Percentiles rank a stretch among this genome's conserved stretches.
These are phyloP conservation scores for Galendromus occidentalis DNA, from an alignment of 1,140 invertebrate genomes.

Conservation along the genomic window DNA sequence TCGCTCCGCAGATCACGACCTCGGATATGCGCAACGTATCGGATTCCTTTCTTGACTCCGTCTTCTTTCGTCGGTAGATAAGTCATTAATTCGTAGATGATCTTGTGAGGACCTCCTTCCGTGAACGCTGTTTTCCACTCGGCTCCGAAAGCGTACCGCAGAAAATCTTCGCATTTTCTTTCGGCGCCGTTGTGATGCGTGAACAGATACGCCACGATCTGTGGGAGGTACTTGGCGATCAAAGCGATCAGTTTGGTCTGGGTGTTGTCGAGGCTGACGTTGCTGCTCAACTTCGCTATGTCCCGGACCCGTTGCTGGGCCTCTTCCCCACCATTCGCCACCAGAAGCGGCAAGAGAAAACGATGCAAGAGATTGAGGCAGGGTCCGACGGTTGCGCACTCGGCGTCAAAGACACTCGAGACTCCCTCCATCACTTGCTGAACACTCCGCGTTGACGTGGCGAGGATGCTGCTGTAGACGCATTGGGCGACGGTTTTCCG, in stretches of 20 bases:
- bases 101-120: neutral
- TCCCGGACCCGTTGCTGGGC: neutral
- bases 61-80: neutral
- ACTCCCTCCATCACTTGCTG: neutral
- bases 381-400: neutral
- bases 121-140: neutral
- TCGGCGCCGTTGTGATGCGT: neutral
- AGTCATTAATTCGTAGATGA: slow-evolving; percentile 4
- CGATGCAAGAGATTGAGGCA: neutral
- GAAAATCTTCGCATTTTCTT: neutral
- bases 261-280: neutral
- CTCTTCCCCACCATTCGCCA: neutral
- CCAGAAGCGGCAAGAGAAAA: neutral
- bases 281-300: neutral
- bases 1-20: neutral
- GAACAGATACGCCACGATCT: neutral
- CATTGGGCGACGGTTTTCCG: neutral
- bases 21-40: neutral
- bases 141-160: neutral
- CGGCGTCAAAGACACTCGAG: neutral
- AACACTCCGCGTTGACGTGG: neutral
- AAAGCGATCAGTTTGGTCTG: neutral
- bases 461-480: neutral
- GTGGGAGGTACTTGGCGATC: neutral
- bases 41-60: neutral